These are phyloP conservation scores for Steatornis caripensis DNA, from an alignment of 2,113 vertebrate species.

Conservation along the genomic window DNA sequence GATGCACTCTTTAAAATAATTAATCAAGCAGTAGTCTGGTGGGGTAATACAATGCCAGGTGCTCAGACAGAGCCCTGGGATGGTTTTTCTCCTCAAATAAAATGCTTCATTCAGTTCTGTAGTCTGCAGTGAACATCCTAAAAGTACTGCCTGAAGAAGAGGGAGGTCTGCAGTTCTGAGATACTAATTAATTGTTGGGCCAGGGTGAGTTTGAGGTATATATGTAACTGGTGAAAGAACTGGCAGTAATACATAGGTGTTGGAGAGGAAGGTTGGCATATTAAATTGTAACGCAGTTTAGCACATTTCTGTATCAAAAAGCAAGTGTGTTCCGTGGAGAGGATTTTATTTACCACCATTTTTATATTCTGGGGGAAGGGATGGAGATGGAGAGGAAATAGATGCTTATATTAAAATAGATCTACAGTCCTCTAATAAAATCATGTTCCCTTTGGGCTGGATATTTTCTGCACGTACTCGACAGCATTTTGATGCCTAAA, in stretches of 20 bases:
- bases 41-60: neutral
- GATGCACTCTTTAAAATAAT: neutral
- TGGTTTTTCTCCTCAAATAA: neutral
- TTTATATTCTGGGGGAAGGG: neutral
- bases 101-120: neutral
- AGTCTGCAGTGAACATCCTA: neutral
- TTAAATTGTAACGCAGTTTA: neutral
- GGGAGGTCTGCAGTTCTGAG: neutral
- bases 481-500: neutral
- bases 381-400: neutral
- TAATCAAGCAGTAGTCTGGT: too few species aligned
- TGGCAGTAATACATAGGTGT: neutral
- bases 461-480: neutral
- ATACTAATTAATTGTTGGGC: neutral
- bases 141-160: neutral
- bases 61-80: neutral
- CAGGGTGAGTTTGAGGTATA: neutral
- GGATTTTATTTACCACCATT: neutral
- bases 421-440: neutral
- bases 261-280: neutral
- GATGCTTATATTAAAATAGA: neutral
- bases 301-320: neutral
- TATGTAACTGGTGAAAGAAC: neutral
- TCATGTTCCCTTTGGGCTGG: neutral
- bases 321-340: neutral